Conservation (phyloP, 2,888 invertebrate genomes). For the Tupiocoris notatus region DNA sequence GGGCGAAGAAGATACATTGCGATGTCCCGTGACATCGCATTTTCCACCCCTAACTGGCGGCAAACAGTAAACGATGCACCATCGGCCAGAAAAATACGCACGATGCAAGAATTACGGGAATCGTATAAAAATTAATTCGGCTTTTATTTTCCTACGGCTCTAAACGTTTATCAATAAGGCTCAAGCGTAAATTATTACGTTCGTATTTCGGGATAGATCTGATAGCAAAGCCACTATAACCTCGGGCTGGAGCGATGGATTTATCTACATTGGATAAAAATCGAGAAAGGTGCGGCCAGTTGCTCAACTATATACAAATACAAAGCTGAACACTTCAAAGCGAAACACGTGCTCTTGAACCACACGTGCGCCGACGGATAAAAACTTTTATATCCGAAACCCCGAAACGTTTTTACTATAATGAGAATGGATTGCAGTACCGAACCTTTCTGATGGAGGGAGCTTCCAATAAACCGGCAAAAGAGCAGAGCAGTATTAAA, state of each 20-base stretch:
- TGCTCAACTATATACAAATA: neutral
- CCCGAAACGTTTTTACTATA: neutral
- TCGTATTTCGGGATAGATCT: too few relatives aligned
- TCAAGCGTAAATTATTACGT: too few relatives aligned
- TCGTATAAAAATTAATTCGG: too few relatives aligned
- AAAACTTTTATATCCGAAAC: neutral
- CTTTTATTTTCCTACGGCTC: too few relatives aligned
- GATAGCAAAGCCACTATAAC: neutral
- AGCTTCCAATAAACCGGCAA: neutral
- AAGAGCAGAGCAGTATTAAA: neutral
- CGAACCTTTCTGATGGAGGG: neutral
- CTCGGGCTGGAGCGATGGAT: neutral
- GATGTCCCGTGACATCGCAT: too few relatives aligned
- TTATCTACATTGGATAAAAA: neutral
- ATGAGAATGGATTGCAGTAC: neutral
- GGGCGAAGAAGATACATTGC: too few relatives aligned
- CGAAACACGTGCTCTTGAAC: neutral
- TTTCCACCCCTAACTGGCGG: too few relatives aligned
- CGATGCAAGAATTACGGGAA: too few relatives aligned
- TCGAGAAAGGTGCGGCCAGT: neutral
- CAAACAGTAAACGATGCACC: too few relatives aligned
- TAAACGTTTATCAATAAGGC: too few relatives aligned
- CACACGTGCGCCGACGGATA: neutral
- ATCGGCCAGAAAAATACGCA: too few relatives aligned
- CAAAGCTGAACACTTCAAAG: neutral